A percentile compares a stretch with the other conserved stretches of the same genome.
Evolutionary conservation across 2,888 invertebrate genomes (phyloP).

Genomic region (Clanis bilineata): DNA sequence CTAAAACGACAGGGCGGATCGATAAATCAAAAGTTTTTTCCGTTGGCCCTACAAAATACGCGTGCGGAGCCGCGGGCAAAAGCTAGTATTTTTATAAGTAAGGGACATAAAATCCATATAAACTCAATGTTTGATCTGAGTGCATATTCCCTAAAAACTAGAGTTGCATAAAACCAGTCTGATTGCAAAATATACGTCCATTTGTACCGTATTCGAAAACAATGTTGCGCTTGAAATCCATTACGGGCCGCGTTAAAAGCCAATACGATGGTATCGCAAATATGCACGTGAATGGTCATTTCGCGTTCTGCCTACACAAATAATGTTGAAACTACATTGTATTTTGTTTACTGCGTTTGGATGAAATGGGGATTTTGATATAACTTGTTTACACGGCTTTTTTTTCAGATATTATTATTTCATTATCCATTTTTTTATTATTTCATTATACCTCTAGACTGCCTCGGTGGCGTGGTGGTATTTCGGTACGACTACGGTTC

Average conservation of each 20-base stretch:
- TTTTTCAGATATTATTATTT: too few relatives aligned
- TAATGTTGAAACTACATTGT: constrained; percentile 19
- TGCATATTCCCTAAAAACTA: background rate
- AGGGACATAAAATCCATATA: background rate
- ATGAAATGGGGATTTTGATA: background rate
- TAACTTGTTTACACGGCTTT: too few relatives aligned
- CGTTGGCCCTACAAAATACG: too few relatives aligned
- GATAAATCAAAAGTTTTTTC: too few relatives aligned
- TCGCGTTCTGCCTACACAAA: background rate
- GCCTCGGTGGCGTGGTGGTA: too few relatives aligned
- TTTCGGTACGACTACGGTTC: too few relatives aligned
- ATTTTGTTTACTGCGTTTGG: background rate
- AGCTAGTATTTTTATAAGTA: too few relatives aligned
- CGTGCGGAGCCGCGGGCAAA: too few relatives aligned
- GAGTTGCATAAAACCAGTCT: constrained; percentile 37
- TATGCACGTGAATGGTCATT: constrained; percentile 38
- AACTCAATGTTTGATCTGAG: background rate
- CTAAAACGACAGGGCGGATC: too few relatives aligned
- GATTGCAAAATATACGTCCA: constrained; percentile 46
- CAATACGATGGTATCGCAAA: constrained; percentile 57
- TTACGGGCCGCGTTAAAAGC: constrained; percentile 58
- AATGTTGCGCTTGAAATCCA: constrained; percentile 73
- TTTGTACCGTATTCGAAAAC: constrained; percentile 59
- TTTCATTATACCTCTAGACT: too few relatives aligned
- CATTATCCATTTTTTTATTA: too few relatives aligned